phyloP scores from a whole-genome alignment of 2,797 vertebrate species.

The Danionella dracula region DNA sequence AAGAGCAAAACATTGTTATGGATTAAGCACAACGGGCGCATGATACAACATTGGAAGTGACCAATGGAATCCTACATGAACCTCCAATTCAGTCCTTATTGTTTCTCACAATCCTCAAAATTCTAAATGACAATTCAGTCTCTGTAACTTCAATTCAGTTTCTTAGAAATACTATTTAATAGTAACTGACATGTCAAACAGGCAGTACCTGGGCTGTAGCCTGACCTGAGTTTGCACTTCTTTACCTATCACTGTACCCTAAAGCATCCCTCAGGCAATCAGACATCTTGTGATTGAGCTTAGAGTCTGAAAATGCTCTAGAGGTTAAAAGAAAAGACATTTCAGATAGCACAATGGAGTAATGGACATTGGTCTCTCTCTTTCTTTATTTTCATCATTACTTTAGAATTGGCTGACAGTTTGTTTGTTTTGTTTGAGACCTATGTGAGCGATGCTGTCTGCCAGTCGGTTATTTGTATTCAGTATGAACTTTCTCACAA shows the following conservation, averaged over 20 bases:
- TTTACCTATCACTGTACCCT: conserved; percentile 1
- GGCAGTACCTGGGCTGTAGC: background rate
- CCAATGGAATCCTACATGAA: no score
- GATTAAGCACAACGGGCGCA: no score
- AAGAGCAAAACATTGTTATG: no score
- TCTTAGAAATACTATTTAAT: background rate
- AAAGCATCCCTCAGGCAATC: conserved; percentile 19
- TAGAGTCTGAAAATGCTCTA: background rate
- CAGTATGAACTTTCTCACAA: background rate
- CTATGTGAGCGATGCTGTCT: conserved; percentile 4
- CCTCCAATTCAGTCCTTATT: no score
- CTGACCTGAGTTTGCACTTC: conserved; percentile 1
- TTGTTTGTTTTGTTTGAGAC: conserved; percentile 12
- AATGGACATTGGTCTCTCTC: background rate
- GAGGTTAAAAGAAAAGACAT: conserved; percentile 13
- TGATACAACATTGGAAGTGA: no score
- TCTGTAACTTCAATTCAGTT: background rate
- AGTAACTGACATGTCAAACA: background rate
- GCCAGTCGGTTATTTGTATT: conserved; percentile 15
- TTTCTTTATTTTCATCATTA: background rate
- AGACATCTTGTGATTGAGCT: conserved; percentile 3
- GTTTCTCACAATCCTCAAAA: no score
- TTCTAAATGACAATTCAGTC: no score
- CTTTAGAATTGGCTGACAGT: conserved; percentile 21
- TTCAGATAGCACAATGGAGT: conserved; percentile 9